These are phyloP conservation scores for Ernsta delagoae DNA, from an alignment of 2,888 invertebrate species.

Conservation along the genomic window DNA sequence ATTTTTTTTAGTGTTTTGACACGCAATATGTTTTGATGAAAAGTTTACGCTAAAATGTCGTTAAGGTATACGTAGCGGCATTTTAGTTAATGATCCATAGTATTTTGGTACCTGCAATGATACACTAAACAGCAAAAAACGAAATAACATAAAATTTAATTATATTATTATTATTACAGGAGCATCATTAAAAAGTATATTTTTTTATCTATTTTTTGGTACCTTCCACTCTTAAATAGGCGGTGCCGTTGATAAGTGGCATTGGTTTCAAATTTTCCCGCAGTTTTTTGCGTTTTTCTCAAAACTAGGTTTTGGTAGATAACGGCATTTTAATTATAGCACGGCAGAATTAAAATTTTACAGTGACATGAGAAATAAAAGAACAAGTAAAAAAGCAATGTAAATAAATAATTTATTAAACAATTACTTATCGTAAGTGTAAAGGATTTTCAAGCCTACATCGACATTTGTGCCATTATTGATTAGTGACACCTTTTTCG, in stretches of 20 bases:
- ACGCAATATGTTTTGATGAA: not conserved
- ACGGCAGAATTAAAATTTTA: too few species aligned
- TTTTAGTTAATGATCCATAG: not conserved
- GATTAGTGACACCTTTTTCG: slow-evolving; percentile 72
- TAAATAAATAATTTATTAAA: slow-evolving; percentile 49
- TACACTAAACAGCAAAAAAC: not conserved
- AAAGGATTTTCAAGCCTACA: slow-evolving; percentile 82
- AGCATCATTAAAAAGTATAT: too few species aligned
- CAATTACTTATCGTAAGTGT: slow-evolving; percentile 74
- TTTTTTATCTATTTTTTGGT: too few species aligned
- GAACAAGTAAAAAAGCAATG: not conserved
- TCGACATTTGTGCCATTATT: slow-evolving; percentile 71
- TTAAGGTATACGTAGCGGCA: not conserved
- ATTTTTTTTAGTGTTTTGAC: too few species aligned
- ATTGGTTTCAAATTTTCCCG: too few species aligned
- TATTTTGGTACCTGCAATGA: not conserved
- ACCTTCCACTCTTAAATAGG: too few species aligned
- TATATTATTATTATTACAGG: not conserved
- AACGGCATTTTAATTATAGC: too few species aligned
- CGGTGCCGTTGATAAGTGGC: too few species aligned
- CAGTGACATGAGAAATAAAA: too few species aligned
- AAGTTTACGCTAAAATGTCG: not conserved
- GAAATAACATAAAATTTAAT: not conserved
- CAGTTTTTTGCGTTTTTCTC: too few species aligned
- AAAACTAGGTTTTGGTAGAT: too few species aligned